Evolutionary conservation across 2,888 invertebrate species (phyloP), one percentile per base, ranked within the genome.

Genomic region (Drosophila mayaguana): DNA sequence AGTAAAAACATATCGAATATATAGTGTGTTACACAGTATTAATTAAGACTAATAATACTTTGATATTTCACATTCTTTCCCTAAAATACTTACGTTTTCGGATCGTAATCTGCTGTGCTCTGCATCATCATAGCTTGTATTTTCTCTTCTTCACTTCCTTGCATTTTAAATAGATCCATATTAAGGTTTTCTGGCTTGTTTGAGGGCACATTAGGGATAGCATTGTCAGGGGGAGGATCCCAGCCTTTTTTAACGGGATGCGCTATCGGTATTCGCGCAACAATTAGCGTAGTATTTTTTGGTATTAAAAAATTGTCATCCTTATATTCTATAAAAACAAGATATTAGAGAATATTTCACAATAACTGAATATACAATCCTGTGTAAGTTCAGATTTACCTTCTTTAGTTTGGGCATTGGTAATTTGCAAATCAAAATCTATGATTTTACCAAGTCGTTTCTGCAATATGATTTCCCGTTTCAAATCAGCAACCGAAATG

Each of bases 81-180:
- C 20, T 42, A 9, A 12, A 5, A 3, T 43, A 60, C 72, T 95
- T 95, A 99, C 98, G 98, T 98, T 93, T 98, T 97, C 75, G 98
- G 98, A 93, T 98, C 98, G 94, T 99, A 99, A 92, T 98, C 98
- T 92, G 97, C 96, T 38, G 98, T 98, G 36, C 99, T 98, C 93
- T 99, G 98, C 76, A 97, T 95, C 95, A 99, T 98, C 97, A 99
- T 98, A 74, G 98, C 98, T 92, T 96, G 96, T 89, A 99, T 98
- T 94, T 99, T 99, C 91, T 99, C 99, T 91, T 98, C 98, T 94
- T 99, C 99, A 59, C 97, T 97, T 75, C 97, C 97, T 94, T 98
- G 97, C 93, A 98, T 95, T 93, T 96, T 96, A 48, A 97, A 96
- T 81, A 98, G 94, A 94, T 98, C 98, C 62, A 97, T 96, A 51